A percentile compares a stretch with the other conserved stretches of the same genome.
These are phyloP conservation scores for Apodemia duryi DNA, from an alignment of 2,888 invertebrate genomes.

Conservation along the genomic window DNA sequence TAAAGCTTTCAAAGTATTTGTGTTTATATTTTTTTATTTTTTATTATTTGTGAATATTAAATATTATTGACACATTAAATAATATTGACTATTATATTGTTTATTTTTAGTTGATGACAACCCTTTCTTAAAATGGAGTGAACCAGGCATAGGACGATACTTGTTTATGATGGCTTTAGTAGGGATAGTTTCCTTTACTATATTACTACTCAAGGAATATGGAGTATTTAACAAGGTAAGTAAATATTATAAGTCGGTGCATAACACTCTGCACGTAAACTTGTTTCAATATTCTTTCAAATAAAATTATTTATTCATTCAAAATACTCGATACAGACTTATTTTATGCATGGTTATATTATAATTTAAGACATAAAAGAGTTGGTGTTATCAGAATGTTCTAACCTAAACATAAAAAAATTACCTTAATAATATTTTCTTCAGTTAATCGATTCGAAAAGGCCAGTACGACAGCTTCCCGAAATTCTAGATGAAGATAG, in stretches of 20 bases:
- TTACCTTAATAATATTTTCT: not conserved
- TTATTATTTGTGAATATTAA: no score
- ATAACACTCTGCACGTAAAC: no score
- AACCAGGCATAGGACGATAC: conserved; percentile 87
- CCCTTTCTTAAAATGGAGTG: conserved; percentile 82
- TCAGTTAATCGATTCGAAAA: conserved; percentile 48
- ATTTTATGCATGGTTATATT: no score
- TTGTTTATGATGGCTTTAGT: conserved; percentile 82
- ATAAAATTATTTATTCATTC: no score
- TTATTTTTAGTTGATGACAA: conserved; percentile 59
- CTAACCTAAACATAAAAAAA: no score
- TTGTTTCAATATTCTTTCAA: no score
- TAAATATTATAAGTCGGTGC: not conserved
- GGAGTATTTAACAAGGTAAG: conserved; percentile 71
- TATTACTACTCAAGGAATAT: conserved; percentile 84
- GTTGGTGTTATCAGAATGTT: no score
- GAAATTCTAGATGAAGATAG: conserved; percentile 62
- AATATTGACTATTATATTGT: conserved; percentile 12
- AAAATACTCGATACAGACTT: no score
- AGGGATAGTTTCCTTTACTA: conserved; percentile 78
- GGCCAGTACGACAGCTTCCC: conserved; percentile 36
- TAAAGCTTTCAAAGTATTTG: no score
- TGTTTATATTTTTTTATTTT: no score
- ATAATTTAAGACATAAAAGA: no score
- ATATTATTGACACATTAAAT: not conserved